Evolutionary conservation across 92 coral and sea anemone species (phyloP).

Genomic region (Diadumene lineata): DNA sequence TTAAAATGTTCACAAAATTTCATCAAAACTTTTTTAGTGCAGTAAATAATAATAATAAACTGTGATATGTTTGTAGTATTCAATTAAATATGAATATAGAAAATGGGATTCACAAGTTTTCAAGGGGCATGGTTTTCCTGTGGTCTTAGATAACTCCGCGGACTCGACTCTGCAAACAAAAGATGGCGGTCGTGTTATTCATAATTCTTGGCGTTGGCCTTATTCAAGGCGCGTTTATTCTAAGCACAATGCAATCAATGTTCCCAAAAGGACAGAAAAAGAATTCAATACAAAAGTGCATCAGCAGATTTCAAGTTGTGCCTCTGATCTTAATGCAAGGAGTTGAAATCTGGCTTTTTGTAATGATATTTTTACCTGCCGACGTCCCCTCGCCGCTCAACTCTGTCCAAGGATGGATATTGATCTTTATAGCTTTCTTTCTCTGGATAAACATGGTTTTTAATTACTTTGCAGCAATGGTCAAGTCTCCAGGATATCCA

Average conservation of each 20-base stretch:
- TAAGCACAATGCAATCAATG: slow-evolving; percentile 80
- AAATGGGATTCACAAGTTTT: too few relatives aligned
- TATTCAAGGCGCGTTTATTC: slow-evolving; percentile 87
- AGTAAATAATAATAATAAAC: too few relatives aligned
- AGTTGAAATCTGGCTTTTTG: slow-evolving; percentile 89
- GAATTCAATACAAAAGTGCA: slow-evolving; percentile 56
- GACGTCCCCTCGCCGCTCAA: slow-evolving; percentile 73
- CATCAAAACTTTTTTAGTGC: too few relatives aligned
- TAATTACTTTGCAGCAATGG: slow-evolving; percentile 92
- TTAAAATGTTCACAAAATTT: too few relatives aligned
- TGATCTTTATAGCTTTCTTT: slow-evolving; percentile 71
- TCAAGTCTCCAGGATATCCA: slow-evolving; percentile 89
- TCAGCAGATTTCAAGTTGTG: slow-evolving; percentile 70
- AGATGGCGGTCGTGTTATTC: slow-evolving; percentile 94
- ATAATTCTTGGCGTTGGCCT: slow-evolving; percentile 81
- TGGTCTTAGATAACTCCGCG: slow-evolving; percentile 2
- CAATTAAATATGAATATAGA: too few relatives aligned
- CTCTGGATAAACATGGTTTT: slow-evolving; percentile 92
- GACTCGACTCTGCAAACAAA: too few relatives aligned
- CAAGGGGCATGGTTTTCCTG: not conserved
- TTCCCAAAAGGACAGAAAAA: slow-evolving; percentile 70
- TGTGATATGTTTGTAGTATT: too few relatives aligned
- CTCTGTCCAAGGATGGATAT: slow-evolving; percentile 69
- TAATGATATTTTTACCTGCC: slow-evolving; percentile 79
- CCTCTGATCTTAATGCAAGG: slow-evolving; percentile 82